Evolutionary conservation across 2,113 vertebrate genomes (phyloP).

Genomic region (Alosa alosa): DNA sequence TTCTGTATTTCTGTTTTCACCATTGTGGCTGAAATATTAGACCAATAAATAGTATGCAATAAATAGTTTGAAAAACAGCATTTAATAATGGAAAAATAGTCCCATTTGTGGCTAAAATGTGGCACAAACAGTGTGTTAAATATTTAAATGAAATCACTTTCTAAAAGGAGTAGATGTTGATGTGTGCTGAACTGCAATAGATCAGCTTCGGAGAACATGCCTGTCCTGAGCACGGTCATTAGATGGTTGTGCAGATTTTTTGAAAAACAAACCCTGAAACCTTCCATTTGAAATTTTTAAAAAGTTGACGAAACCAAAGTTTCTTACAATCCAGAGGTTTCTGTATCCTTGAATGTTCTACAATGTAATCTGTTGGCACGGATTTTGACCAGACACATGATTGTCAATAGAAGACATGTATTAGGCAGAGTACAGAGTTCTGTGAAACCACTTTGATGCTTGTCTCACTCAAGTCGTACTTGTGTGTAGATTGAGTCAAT

Average conservation of each 20-base stretch:
- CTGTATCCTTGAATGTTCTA: slow-evolving; percentile 50
- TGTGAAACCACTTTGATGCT: not conserved
- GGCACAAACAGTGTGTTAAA: not conserved
- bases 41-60: slow-evolving; percentile 18
- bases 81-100: slow-evolving; percentile 53
- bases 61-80: not conserved
- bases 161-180: not conserved
- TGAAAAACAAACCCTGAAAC: slow-evolving; percentile 46
- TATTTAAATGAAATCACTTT: not conserved
- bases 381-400: not conserved
- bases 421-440: not conserved
- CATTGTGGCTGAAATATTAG: slow-evolving; percentile 1
- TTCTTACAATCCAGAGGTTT: slow-evolving; percentile 58
- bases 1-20: slow-evolving; percentile 9
- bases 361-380: not conserved
- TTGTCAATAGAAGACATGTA: not conserved
- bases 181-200: not conserved
- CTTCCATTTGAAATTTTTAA: slow-evolving; percentile 48
- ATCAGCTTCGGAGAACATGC: slow-evolving; percentile 44
- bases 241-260: slow-evolving; percentile 44
- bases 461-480: not conserved
- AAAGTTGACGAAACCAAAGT: slow-evolving; percentile 69
- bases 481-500: not conserved
- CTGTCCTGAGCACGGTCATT: slow-evolving; percentile 27
- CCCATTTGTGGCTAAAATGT: not conserved